Conservation (phyloP, 2,888 invertebrate genomes). For the Cloeon dipterum region DNA sequence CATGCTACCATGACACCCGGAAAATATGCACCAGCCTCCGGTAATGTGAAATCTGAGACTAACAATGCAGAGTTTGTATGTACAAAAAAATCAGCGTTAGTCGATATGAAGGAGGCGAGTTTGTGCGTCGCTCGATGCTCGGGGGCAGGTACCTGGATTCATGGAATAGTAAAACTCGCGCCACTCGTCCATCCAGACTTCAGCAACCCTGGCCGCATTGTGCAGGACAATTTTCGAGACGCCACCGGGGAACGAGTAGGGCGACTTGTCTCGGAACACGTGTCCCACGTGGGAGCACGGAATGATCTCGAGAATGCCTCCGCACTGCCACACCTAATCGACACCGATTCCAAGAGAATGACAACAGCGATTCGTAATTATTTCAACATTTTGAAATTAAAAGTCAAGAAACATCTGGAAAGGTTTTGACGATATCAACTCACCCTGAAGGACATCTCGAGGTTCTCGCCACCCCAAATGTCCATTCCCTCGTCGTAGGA, state of each 20-base stretch:
- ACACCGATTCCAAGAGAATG: conserved; percentile 9
- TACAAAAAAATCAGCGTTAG: too few relatives aligned
- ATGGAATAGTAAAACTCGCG: conserved; percentile 97
- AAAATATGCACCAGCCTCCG: too few relatives aligned
- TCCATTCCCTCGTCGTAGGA: conserved; percentile 99
- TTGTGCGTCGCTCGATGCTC: too few relatives aligned
- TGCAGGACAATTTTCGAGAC: conserved; percentile 90
- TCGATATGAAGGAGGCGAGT: too few relatives aligned
- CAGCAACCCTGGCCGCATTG: conserved; percentile 94
- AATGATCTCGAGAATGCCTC: conserved; percentile 82
- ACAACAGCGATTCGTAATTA: too few relatives aligned
- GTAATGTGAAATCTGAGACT: too few relatives aligned
- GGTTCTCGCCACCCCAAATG: conserved; percentile 95
- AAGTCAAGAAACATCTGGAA: too few relatives aligned
- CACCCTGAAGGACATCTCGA: conserved; percentile 89
- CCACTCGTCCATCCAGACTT: conserved; percentile 99
- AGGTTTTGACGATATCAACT: too few relatives aligned
- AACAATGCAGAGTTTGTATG: too few relatives aligned
- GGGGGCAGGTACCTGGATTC: conserved; percentile 60
- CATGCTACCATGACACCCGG: too few relatives aligned
- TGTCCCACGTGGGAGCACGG: conserved; percentile 94
- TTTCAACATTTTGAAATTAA: too few relatives aligned
- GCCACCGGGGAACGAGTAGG: conserved; percentile 98
- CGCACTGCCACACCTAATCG: conserved; percentile 86
- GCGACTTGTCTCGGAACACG: conserved; percentile 94